These are phyloP conservation scores for Nymphalis io DNA, from an alignment of 1,140 invertebrate species.

Conservation along the genomic window DNA sequence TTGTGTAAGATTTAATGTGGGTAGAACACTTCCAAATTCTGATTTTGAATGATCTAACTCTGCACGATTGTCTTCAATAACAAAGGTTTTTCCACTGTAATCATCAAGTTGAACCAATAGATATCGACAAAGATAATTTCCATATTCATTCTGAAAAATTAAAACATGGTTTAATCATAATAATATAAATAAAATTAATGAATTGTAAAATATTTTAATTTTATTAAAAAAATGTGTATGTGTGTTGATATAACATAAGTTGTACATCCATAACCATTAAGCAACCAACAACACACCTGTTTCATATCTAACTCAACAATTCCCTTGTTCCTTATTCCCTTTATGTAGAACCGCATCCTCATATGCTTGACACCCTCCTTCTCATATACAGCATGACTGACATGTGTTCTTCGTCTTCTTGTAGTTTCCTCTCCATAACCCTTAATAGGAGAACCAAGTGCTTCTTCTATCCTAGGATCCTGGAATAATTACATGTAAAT, in stretches of 20 bases:
- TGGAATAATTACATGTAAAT: conserved; percentile 44
- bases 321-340: conserved; percentile 89
- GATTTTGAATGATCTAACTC: conserved; percentile 56
- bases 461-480: conserved; percentile 86
- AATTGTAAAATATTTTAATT: too few relatives aligned
- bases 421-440: conserved; percentile 92
- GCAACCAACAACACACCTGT: conserved; percentile 83
- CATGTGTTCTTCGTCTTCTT: conserved; percentile 87
- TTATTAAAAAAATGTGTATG: conserved; percentile 1
- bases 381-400: conserved; percentile 87
- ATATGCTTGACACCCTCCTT: conserved; percentile 62
- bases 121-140: conserved; percentile 90
- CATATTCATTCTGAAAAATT: conserved; percentile 86
- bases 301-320: conserved; percentile 93
- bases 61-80: conserved; percentile 87
- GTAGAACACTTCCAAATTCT: conserved; percentile 49
- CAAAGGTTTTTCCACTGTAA: conserved; percentile 86
- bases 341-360: conserved; percentile 94
- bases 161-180: not conserved
- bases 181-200: too few relatives aligned
- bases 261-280: not conserved
- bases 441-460: conserved; percentile 92
- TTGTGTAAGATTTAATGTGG: conserved; percentile 61
- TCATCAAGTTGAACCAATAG: conserved; percentile 91
- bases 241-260: conserved; percentile 3